Percentiles rank a stretch among this genome's conserved stretches.
phyloP scores from a whole-genome alignment of 2,797 vertebrate species.

The Euphonia xanthogaster region DNA sequence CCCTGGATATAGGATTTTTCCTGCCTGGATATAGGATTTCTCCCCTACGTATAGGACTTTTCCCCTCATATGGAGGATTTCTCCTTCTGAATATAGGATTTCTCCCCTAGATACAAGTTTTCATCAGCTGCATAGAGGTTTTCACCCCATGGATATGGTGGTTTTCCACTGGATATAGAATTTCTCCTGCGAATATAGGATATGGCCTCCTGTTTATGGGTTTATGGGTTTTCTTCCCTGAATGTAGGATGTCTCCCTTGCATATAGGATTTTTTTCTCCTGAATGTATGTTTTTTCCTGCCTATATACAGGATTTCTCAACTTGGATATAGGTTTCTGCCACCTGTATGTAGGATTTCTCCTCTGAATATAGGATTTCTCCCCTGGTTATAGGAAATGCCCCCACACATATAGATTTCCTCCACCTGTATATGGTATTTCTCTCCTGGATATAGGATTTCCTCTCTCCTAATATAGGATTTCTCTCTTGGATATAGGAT shows the following conservation, averaged over 20 bases:
- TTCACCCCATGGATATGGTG: neutral
- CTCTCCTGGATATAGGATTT: neutral
- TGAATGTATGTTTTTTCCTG: neutral
- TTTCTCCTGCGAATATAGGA: neutral
- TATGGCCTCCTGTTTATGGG: neutral
- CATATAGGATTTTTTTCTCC: neutral
- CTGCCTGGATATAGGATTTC: neutral
- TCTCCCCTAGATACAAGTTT: neutral
- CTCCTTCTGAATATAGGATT: neutral
- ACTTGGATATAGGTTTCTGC: neutral
- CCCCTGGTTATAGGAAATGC: neutral
- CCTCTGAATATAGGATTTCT: neutral
- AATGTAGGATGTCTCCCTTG: neutral
- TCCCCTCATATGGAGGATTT: neutral
- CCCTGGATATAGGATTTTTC: neutral
- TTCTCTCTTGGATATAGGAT: neutral
- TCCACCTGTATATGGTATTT: neutral
- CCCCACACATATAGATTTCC: neutral
- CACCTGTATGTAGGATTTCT: neutral
- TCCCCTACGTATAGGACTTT: neutral
- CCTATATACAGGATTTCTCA: neutral
- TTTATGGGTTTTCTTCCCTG: neutral
- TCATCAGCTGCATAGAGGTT: neutral
- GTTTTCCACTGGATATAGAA: neutral
- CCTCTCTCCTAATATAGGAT: neutral